These are phyloP conservation scores for Eclectus roratus DNA, from an alignment of 2,113 vertebrate genomes.

Conservation along the genomic window DNA sequence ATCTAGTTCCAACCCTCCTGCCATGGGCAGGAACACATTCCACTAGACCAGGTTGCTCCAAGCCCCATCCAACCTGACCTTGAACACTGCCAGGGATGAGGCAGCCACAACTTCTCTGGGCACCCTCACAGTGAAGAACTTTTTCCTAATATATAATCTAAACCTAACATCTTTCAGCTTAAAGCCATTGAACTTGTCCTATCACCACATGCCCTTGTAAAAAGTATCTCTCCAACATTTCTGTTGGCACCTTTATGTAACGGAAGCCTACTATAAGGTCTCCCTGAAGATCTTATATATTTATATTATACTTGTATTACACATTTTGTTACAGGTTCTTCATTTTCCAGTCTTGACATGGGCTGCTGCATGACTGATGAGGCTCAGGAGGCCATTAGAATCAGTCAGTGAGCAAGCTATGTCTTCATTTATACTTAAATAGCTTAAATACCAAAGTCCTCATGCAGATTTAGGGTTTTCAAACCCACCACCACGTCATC, in stretches of 20 bases:
- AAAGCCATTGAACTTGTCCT: neutral
- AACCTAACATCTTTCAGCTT: neutral
- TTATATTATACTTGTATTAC: neutral
- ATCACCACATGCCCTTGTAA: neutral
- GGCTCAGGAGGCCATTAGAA: neutral
- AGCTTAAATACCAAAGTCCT: constrained; percentile 11
- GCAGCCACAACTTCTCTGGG: neutral
- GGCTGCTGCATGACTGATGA: constrained; percentile 15
- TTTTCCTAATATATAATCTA: neutral
- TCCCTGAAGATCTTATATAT: neutral
- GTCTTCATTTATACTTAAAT: constrained; percentile 31
- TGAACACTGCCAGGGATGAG: neutral
- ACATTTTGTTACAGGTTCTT: neutral
- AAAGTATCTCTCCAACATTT: neutral
- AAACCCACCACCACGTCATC: neutral
- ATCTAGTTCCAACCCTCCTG: neutral
- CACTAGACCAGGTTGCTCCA: neutral
- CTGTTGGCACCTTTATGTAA: neutral
- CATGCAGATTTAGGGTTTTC: neutral
- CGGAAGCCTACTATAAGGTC: neutral
- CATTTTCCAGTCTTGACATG: neutral
- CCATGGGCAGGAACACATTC: neutral
- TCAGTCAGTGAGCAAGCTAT: neutral
- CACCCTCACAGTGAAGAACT: neutral
- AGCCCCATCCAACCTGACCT: neutral